Evolutionary conservation across 2,888 invertebrate genomes (phyloP), one percentile per base, ranked within the genome.

Genomic region (Limnephilus marmoratus): DNA sequence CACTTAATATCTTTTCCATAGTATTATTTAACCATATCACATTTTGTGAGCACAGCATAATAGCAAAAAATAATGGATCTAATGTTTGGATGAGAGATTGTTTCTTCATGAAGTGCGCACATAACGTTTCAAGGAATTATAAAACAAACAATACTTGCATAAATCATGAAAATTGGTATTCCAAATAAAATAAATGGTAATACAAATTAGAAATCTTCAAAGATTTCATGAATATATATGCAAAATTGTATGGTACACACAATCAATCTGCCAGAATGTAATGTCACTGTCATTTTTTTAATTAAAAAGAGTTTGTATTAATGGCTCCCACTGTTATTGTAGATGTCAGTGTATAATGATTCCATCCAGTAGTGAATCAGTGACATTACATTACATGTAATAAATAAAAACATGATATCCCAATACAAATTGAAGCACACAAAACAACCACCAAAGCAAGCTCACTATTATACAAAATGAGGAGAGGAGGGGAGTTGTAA

Each of bases 391-490:
- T 34, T 1, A 4, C 45, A 81, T 15, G 37, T 29, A 45, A 15
- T 41, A 24, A 41, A 37, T 45, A 49, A 86, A 86, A 49, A 86
- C 86, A 34, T 15, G 29, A n/a, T 45, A 83, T 83, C 91, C 85
- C 45, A 85, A 34, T 31, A 83, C 24, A 83, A 83, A 83, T 83
- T 83, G 83, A 83, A 92, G 92, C 91, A 91, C 80, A 91, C 85
- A 49, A 91, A 31, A 93, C 93, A 90, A 91, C 91, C 93, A 93
- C 93, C 93, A 86, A 93, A 93, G 93, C 93, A 93, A 93, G 93
- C 91, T 49, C 41, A 81, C 93, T 91, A 93, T 86, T 31, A 90
- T 91, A 93, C 93, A 90, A 87, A 90, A 90, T 37, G 18, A 31
- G 81, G 85, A 89, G 81, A 81, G 87, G 87, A 29, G 68, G 49